Evolutionary conservation across 2,113 vertebrate genomes (phyloP).

Genomic region (Scatophagus argus): DNA sequence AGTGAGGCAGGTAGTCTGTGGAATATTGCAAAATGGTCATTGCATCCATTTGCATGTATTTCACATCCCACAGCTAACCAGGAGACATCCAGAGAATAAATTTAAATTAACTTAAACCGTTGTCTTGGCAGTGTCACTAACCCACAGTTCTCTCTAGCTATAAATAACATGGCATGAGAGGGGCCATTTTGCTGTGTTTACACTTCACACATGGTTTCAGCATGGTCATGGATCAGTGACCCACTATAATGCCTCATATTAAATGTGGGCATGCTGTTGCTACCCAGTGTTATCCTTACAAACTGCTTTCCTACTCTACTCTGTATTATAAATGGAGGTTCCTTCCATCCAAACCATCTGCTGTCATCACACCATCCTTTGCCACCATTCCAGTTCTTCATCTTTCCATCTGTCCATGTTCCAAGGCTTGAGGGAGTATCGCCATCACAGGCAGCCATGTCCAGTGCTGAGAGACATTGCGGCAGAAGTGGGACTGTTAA

Average conservation of each 20-base stretch:
- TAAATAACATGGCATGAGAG: slow-evolving; percentile 17
- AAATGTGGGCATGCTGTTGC: slow-evolving; percentile 26
- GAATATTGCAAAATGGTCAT: slow-evolving; percentile 4
- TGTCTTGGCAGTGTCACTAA: slow-evolving; percentile 29
- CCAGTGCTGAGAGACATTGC: slow-evolving; percentile 46
- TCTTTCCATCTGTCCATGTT: slow-evolving; percentile 52
- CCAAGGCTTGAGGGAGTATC: slow-evolving; percentile 33
- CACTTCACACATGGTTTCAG: slow-evolving; percentile 42
- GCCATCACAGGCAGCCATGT: slow-evolving; percentile 28
- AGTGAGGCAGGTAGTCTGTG: slow-evolving; percentile 3
- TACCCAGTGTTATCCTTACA: slow-evolving; percentile 34
- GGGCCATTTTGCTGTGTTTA: slow-evolving; percentile 28
- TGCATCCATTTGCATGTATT: slow-evolving; percentile 46
- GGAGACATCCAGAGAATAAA: slow-evolving; percentile 18
- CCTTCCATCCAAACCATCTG: slow-evolving; percentile 64
- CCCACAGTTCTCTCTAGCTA: background rate
- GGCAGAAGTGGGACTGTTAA: slow-evolving; percentile 26
- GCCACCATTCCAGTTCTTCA: slow-evolving; percentile 44
- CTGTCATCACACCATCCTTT: slow-evolving; percentile 40
- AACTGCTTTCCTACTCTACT: slow-evolving; percentile 25
- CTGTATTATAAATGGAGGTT: slow-evolving; percentile 45
- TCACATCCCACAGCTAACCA: slow-evolving; percentile 26
- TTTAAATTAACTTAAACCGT: slow-evolving; percentile 13
- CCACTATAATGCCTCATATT: slow-evolving; percentile 36
- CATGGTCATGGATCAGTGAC: slow-evolving; percentile 34